Percentiles rank a stretch among this genome's conserved stretches.
Evolutionary conservation across 1,140 invertebrate genomes (phyloP).

Genomic region (Temnothorax longispinosus): DNA sequence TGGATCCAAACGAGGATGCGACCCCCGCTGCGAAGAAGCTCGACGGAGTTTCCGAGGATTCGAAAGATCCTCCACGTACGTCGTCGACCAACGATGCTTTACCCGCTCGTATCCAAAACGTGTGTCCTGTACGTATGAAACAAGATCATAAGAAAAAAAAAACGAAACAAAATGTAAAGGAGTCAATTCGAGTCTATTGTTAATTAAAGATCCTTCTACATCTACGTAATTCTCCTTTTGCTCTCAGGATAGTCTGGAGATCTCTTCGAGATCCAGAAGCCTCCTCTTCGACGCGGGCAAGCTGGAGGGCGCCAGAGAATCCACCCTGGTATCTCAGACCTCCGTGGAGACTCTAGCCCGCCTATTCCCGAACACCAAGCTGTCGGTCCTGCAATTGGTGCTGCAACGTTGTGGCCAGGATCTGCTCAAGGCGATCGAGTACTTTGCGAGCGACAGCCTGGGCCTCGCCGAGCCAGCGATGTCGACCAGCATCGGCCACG

Average conservation of each 20-base stretch:
- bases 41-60: conserved; percentile 3
- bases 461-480: conserved; percentile 52
- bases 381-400: conserved; percentile 94
- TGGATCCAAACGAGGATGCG: neutral
- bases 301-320: conserved; percentile 65
- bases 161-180: neutral
- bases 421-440: conserved; percentile 92
- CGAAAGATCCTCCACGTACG: conserved; percentile 19
- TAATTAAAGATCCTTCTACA: neutral
- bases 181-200: neutral
- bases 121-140: conserved; percentile 25
- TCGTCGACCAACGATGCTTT: conserved; percentile 13
- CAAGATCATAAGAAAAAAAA: neutral
- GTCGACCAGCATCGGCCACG: conserved; percentile 33
- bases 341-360: conserved; percentile 94
- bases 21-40: neutral
- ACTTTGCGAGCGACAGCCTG: conserved; percentile 85
- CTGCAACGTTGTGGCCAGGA: conserved; percentile 94
- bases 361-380: conserved; percentile 94
- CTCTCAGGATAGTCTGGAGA: conserved; percentile 11
- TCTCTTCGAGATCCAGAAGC: conserved; percentile 33
- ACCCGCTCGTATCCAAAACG: conserved; percentile 6
- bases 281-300: conserved; percentile 42
- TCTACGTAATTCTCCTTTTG: neutral
- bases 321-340: conserved; percentile 85